Evolutionary conservation across 2,888 invertebrate species (phyloP).

Genomic region (Synergus laeviventris): DNA sequence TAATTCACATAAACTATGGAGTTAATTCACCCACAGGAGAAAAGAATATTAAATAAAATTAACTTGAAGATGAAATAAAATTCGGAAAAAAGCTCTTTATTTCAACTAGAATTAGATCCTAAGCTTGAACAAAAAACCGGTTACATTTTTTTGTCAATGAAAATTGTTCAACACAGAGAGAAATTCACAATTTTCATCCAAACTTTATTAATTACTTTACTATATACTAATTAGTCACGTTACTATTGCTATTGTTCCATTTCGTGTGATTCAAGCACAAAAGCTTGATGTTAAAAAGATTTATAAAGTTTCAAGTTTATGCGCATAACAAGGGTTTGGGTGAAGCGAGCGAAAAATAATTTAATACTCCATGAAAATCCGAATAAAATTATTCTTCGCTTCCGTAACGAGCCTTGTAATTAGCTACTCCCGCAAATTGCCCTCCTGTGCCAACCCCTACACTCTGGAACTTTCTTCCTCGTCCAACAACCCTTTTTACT

Average conservation of each 20-base stretch:
- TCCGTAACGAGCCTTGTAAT: conserved; percentile 63
- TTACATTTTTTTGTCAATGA: not conserved
- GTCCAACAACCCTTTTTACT: not conserved
- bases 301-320: conserved; percentile 3
- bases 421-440: conserved; percentile 66
- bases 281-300: not conserved
- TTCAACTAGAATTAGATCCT: not conserved
- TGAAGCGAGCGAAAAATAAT: conserved; percentile 47
- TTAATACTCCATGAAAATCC: conserved; percentile 58
- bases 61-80: not conserved
- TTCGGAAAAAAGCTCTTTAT: not conserved
- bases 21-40: not conserved
- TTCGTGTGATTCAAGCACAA: not conserved
- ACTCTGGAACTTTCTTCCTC: conserved; percentile 2
- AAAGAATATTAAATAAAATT: not conserved
- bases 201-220: not conserved
- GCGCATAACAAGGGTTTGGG: not conserved
- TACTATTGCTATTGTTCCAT: not conserved
- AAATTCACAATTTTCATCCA: too few species aligned
- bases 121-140: not conserved
- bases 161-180: not conserved
- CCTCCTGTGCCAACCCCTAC: conserved; percentile 41
- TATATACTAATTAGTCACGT: not conserved
- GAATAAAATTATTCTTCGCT: conserved; percentile 61
- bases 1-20: too few species aligned